Percentiles rank a stretch among this genome's conserved stretches.
phyloP scores from a whole-genome alignment of 2,113 vertebrate species.

The Proterorhinus semilunaris region DNA sequence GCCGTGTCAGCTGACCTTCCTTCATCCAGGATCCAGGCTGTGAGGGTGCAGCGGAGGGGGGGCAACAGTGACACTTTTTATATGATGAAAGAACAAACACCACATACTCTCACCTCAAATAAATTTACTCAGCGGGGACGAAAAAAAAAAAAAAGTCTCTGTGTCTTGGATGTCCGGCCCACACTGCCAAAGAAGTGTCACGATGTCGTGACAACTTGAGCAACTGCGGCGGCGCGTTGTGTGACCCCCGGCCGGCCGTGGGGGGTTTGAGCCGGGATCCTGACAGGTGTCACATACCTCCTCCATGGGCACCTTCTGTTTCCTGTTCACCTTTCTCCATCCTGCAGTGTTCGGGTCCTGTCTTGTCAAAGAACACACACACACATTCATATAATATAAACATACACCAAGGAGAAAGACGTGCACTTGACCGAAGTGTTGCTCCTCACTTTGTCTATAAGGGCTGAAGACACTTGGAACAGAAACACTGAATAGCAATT shows the following conservation, averaged over 20 bases:
- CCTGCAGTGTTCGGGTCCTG: constrained; percentile 74
- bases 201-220: constrained; percentile 72
- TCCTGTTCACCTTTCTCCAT: constrained; percentile 77
- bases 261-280: constrained; percentile 61
- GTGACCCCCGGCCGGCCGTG: constrained; percentile 70
- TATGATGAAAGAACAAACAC: constrained; percentile 62
- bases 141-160: constrained; percentile 57
- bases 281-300: constrained; percentile 80
- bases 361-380: constrained; percentile 60
- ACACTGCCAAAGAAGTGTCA: constrained; percentile 78
- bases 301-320: constrained; percentile 78
- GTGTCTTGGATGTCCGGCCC: constrained; percentile 61
- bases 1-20: constrained; percentile 75
- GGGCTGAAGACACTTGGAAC: background rate
- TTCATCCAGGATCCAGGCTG: constrained; percentile 52
- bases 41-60: constrained; percentile 13
- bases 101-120: constrained; percentile 56
- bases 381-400: constrained; percentile 26
- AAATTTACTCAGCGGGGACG: constrained; percentile 52
- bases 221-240: constrained; percentile 57
- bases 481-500: background rate
- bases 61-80: constrained; percentile 62
- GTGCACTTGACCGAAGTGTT: constrained; percentile 24
- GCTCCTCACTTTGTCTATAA: constrained; percentile 13
- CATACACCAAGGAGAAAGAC: constrained; percentile 29